Percentiles rank a stretch among this genome's conserved stretches.
Evolutionary conservation across 2,888 invertebrate species (phyloP).

Genomic region (Eupithecia dodoneata): DNA sequence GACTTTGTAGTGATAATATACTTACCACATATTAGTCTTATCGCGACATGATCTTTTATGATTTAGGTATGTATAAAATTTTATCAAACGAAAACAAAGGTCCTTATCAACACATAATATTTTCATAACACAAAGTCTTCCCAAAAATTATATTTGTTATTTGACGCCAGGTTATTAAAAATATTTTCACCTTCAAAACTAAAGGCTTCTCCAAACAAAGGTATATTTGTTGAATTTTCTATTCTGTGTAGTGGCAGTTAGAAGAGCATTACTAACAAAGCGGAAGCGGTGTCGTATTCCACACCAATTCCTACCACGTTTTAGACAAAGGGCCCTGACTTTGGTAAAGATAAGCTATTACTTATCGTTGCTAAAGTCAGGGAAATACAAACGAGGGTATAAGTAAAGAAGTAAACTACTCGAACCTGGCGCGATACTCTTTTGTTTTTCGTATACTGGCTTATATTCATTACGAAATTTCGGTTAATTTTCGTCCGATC

Average conservation of each 20-base stretch:
- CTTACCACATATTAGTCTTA: neutral
- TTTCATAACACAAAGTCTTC: neutral
- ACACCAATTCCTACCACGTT: conserved; percentile 22
- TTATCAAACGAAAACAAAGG: neutral
- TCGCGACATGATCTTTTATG: neutral
- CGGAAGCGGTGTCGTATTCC: conserved; percentile 64
- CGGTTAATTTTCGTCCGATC: no score
- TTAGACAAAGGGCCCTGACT: neutral
- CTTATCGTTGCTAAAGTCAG: no score
- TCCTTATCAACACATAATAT: neutral
- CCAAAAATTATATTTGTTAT: conserved; percentile 15
- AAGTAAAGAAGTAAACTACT: no score
- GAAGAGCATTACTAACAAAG: conserved; percentile 70
- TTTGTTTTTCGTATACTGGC: no score
- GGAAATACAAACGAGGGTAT: no score
- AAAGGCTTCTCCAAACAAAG: conserved; percentile 44
- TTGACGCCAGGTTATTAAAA: conserved; percentile 39
- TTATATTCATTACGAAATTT: no score
- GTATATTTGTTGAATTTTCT: conserved; percentile 47
- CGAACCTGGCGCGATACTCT: no score
- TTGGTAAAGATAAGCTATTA: neutral
- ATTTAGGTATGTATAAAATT: neutral
- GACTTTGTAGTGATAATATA: no score
- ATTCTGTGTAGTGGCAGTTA: conserved; percentile 50
- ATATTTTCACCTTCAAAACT: conserved; percentile 44